Base-by-base conservation (phyloP, 2,113 vertebrate genomes). In the Micromys minutus region DNA sequence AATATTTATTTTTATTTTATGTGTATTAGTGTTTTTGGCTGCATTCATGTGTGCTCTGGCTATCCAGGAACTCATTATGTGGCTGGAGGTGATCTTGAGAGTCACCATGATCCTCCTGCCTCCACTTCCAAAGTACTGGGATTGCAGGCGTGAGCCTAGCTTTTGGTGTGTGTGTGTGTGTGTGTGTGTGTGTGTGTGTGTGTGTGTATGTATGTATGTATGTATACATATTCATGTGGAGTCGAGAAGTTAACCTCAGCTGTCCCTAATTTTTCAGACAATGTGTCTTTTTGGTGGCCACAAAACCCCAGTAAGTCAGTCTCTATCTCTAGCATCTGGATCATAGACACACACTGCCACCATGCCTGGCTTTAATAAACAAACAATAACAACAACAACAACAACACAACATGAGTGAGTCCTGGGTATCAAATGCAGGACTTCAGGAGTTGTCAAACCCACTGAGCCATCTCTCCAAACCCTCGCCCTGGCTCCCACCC, bases 1-100 rank as follows among this genome's bases (percentile, higher is more conserved):
- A 31, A 74, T 74, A 39, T 74, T 90, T 96, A 77, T 50, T 72
- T 80, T 89, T 90, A 16, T 50, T 87, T 92, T 72, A 12, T 39
- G 69, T n/a, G n/a, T 29, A 15, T 9, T 24, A 39, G 55, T 39
- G 22, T 59, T 57, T n/a, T 81, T 39, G 55, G 55, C 79, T 59
- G 52, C 52, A 26, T 39, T 22, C 16, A 12, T n/a, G 77, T 24
- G 52, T 13, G 29, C 17, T 45, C 61, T 22, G 61, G 10, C 17
- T 47, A 63, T 29, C 6, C 61, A 24, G 17, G 42, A 21, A 86
- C 11, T 36, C 42, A 47, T 36, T 65, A 31, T 47, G 5, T 86
- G 61, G 42, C 61, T 86, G 42, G 36, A 12, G 31, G 31, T 13
- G 83, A 65, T 19, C 42, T 84, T 34, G 42, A 21, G 45, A 31